phyloP scores from a whole-genome alignment of 2,113 vertebrate genomes.

The Guaruba guarouba region DNA sequence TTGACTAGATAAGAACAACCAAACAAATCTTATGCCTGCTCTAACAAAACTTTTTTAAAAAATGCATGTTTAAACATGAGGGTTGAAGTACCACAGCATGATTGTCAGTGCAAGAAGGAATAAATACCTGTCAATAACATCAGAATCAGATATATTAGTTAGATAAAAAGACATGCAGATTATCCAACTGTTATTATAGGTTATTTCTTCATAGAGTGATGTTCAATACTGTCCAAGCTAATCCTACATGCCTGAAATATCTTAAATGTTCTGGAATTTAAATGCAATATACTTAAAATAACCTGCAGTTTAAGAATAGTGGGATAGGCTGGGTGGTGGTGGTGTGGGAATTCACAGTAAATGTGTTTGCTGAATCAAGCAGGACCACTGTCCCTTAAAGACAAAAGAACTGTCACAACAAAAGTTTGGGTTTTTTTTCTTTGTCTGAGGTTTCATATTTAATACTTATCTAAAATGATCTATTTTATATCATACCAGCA shows the following conservation, averaged over 20 bases:
- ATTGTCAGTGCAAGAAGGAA: not conserved
- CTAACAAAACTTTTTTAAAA: not conserved
- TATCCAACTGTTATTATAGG: not conserved
- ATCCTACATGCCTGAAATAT: not conserved
- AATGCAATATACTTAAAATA: constrained; percentile 24
- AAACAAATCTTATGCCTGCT: not conserved
- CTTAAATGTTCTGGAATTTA: constrained; percentile 1
- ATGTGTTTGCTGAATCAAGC: not conserved
- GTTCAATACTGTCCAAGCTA: not conserved
- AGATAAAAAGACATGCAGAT: not conserved
- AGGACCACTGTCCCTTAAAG: not conserved
- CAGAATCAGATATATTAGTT: not conserved
- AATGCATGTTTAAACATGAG: not conserved
- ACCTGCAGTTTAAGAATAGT: not conserved
- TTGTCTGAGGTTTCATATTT: not conserved
- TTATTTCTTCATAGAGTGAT: not conserved
- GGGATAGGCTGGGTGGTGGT: not conserved
- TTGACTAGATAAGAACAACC: not conserved
- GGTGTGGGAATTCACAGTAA: not conserved
- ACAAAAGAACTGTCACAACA: not conserved
- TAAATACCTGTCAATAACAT: not conserved
- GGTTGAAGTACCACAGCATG: not conserved
- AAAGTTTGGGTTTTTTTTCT: not conserved
- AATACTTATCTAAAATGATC: not conserved
- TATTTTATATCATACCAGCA: not conserved